Evolutionary conservation across 2,888 invertebrate species (phyloP).

Genomic region (Heliconius ethilla): DNA sequence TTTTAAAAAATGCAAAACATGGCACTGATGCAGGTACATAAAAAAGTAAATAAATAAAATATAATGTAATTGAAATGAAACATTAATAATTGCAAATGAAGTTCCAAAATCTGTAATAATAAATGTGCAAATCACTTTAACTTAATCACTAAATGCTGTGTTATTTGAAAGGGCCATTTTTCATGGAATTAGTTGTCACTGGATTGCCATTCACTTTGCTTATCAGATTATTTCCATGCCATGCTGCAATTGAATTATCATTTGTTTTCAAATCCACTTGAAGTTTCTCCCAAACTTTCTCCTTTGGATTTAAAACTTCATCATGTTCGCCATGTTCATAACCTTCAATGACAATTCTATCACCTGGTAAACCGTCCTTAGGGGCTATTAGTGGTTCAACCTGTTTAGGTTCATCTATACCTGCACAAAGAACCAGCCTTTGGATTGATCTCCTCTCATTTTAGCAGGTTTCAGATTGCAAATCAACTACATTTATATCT

Average conservation of each 20-base stretch:
- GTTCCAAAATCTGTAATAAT: conserved; percentile 5
- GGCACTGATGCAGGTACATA: neutral
- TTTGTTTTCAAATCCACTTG: conserved; percentile 90
- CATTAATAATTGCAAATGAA: conserved; percentile 6
- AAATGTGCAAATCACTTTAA: conserved; percentile 5
- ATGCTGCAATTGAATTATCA: conserved; percentile 87
- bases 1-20: neutral
- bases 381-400: conserved; percentile 94
- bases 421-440: conserved; percentile 96
- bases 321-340: conserved; percentile 90
- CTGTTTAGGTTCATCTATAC: conserved; percentile 87
- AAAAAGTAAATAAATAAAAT: conserved; percentile 10
- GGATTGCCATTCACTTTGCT: conserved; percentile 87
- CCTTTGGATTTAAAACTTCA: conserved; percentile 95
- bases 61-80: conserved; percentile 12
- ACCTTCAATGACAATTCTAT: conserved; percentile 91
- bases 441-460: conserved; percentile 95
- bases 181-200: conserved; percentile 88
- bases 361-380: conserved; percentile 88
- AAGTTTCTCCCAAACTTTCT: conserved; percentile 97
- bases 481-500: conserved; percentile 93
- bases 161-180: conserved; percentile 91
- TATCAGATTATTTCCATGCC: conserved; percentile 91
- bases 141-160: neutral
- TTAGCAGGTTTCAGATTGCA: conserved; percentile 99